A percentile compares a stretch with the other conserved stretches of the same genome.
These are phyloP conservation scores for Periophthalmus modestus DNA, from an alignment of 2,113 vertebrate species.

Conservation along the genomic window DNA sequence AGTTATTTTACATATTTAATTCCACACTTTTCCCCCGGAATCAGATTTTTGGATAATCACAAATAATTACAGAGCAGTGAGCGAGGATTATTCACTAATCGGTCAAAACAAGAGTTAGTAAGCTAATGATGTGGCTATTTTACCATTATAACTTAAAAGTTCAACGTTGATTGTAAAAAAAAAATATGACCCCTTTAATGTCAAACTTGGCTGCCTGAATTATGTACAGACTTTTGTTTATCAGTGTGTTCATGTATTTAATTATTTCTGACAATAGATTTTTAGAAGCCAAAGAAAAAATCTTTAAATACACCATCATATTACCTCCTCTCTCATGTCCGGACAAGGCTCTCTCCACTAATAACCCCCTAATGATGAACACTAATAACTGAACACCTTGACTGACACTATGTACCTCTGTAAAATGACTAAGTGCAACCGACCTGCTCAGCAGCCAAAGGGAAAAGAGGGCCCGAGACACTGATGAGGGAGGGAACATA, in stretches of 20 bases:
- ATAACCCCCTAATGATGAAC: constrained; percentile 61
- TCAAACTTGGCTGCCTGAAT: not conserved
- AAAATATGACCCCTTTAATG: too few relatives aligned
- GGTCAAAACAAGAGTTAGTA: not conserved
- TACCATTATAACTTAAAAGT: too few relatives aligned
- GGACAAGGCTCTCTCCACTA: constrained; percentile 60
- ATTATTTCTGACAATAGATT: constrained; percentile 48
- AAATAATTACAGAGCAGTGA: too few relatives aligned
- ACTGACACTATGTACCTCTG: constrained; percentile 55
- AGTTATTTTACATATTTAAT: too few relatives aligned
- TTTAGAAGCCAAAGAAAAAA: constrained; percentile 41
- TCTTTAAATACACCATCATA: constrained; percentile 57
- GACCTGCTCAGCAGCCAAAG: constrained; percentile 39
- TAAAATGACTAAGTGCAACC: constrained; percentile 48
- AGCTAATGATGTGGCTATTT: too few relatives aligned
- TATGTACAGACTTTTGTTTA: not conserved
- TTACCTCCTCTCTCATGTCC: constrained; percentile 60
- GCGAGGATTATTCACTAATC: not conserved
- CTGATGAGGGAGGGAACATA: constrained; percentile 35
- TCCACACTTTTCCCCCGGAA: too few relatives aligned
- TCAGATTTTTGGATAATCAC: too few relatives aligned
- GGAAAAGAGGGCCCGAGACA: constrained; percentile 9
- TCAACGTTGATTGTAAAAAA: too few relatives aligned
- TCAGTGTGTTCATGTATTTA: constrained; percentile 6
- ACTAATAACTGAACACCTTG: constrained; percentile 57